Base-by-base conservation (phyloP, 2,888 invertebrate genomes). In the Myopa testacea region DNA sequence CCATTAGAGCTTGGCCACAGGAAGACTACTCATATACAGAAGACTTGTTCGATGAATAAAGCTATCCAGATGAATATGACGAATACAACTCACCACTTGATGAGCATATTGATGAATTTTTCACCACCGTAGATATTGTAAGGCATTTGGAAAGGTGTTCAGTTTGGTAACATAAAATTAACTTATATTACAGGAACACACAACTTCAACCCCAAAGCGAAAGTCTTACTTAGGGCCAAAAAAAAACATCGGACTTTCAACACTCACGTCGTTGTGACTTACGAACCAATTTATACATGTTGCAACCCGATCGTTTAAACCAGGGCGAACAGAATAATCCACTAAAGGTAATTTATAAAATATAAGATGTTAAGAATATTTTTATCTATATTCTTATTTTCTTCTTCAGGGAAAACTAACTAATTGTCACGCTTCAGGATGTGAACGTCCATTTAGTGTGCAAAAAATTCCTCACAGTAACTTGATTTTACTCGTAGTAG, bases 381-480 rank as follows among this genome's bases (percentile, higher is more conserved):
- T 8, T 12, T 12, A 52, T n/a, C 8, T 2, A 52, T 12, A 40
- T 69, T 1, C 38, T 50, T 45, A 50, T 65, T 34, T 10, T 65
- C 4, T 8, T 65, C 12, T 80, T 19, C 78, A 89, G 90, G 96
- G 96, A 76, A 96, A 96, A 89, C 91, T 96, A 67, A 96, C 95
- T 60, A 96, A 96, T 88, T 96, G 96, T 87, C 96, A 95, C 86
- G 93, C 93, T 77, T 95, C 95, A 63, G 96, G 95, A 80, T 96
- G 96, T 87, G 96, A 96, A 88, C 94, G 96, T 85, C 96, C 96
- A 40, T 96, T 96, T 90, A 96, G 96, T 90, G 96, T 96, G 77
- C 96, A 96, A 87, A 96, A 96, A 90, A 95, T 97, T 85, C 95
- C 94, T 71, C 95, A 95, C 88, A 96, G 96, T 86, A 97, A 97